A percentile compares a stretch with the other conserved stretches of the same genome.
Evolutionary conservation across 37 sponge, comb jelly and placozoan genomes (phyloP).

Genomic region (Chondrilla cf. caribensis): DNA sequence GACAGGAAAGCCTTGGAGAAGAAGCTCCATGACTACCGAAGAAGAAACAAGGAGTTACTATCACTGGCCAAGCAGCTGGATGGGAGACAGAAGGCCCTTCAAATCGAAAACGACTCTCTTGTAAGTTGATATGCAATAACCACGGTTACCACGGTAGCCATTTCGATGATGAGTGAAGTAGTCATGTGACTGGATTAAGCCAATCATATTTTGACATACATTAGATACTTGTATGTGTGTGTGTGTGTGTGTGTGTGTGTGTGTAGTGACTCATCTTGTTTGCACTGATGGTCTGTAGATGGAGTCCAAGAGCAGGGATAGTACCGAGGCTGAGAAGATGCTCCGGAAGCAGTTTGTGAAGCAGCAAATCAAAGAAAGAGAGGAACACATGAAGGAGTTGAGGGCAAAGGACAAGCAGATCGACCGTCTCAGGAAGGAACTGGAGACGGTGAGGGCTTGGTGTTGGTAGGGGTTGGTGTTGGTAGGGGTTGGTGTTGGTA

Average conservation of each 20-base stretch:
- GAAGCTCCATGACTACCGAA: constrained; percentile 53
- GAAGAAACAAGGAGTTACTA: constrained; percentile 69
- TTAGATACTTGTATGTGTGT: too few relatives aligned
- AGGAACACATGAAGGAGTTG: constrained; percentile 71
- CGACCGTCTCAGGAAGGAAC: constrained; percentile 28
- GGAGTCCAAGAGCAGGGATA: constrained; percentile 26
- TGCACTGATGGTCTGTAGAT: neutral
- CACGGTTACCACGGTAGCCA: too few relatives aligned
- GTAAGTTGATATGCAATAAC: constrained; percentile 20
- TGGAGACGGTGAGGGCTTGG: constrained; percentile 57
- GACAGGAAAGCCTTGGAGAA: constrained; percentile 39
- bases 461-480: too few relatives aligned
- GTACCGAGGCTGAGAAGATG: constrained; percentile 15
- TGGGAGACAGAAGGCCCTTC: constrained; percentile 49
- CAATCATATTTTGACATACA: too few relatives aligned
- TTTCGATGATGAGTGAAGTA: too few relatives aligned
- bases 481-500: neutral
- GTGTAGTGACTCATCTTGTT: too few relatives aligned
- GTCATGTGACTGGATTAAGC: too few relatives aligned
- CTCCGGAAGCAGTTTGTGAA: constrained; percentile 26
- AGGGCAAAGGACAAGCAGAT: constrained; percentile 60
- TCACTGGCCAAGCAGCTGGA: constrained; percentile 60
- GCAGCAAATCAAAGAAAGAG: constrained; percentile 71
- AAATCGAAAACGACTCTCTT: constrained; percentile 60
- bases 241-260: neutral